Evolutionary conservation across 2,888 invertebrate genomes (phyloP), one percentile per base, ranked within the genome.

Genomic region (Nomada ruficornis): DNA sequence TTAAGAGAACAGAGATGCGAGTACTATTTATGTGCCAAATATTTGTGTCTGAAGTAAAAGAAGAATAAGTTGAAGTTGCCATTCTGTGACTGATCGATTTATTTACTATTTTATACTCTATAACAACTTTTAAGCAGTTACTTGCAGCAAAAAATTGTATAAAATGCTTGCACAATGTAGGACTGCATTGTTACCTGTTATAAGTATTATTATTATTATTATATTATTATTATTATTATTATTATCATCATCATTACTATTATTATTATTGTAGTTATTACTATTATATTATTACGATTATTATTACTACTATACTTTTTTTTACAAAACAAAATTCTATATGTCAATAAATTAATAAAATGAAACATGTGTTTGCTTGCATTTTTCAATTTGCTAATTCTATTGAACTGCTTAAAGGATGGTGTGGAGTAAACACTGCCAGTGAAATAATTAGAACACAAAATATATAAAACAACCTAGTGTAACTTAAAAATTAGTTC

Each of bases 1-100:
- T 64, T 76, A 64, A 59, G 74, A 68, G 59, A 69, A 57, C 50
- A 44, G 47, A 70, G 59, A 73, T 75, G 65, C 80, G 70, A 81
- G 80, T 85, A 86, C 68, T 79, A 70, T 76, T 90, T 65, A 76
- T 83, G 90, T 90, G 90, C 90, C 90, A 90, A 90, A 90, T 80
- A 69, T 84, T 82, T 63, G 67, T 82, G 72, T 85, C 65, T 65
- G 55, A 85, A 29, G 23, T 47, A 59, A 77, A 72, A 29, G 26
- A 54, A 69, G 67, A 70, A 72, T 75, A 72, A 83, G 69, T 86
- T 80, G 71, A 85, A 85, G 72, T 87, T 89, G 89, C 84, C 87
- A 89, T 89, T 89, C 80, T 85, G 72, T 85, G 71, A 86, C 76
- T 77, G 76, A 83, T 72, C 47, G 72, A 82, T 83, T 82, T 82